phyloP scores from a whole-genome alignment of 2,797 vertebrate species.

The Chaetodon trifasciatus region DNA sequence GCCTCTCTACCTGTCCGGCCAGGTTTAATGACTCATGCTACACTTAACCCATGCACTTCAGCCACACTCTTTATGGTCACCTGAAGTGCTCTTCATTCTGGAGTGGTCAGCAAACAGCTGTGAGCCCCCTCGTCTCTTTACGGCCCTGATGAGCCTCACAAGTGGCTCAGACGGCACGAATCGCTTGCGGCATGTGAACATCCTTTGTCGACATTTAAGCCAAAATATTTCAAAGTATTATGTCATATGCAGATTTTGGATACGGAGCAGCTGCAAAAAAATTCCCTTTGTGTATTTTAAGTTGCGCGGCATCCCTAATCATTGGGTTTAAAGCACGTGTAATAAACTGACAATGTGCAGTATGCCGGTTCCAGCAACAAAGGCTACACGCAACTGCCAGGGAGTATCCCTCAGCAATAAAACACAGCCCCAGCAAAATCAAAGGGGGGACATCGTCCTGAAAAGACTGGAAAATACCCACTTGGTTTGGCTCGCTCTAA shows the following conservation, averaged over 20 bases:
- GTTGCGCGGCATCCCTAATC: constrained; percentile 35
- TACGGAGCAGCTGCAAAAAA: constrained; percentile 2
- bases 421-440: constrained; percentile 37
- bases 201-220: constrained; percentile 2
- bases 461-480: constrained; percentile 49
- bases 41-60: constrained; percentile 66
- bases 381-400: constrained; percentile 32
- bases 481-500: constrained; percentile 25
- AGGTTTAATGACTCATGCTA: constrained; percentile 68
- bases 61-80: constrained; percentile 63
- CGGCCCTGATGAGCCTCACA: constrained; percentile 37
- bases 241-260: constrained; percentile 35
- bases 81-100: constrained; percentile 73
- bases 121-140: constrained; percentile 57
- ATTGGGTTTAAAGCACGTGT: constrained; percentile 43
- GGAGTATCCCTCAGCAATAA: constrained; percentile 58
- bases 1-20: constrained; percentile 40
- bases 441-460: constrained; percentile 41
- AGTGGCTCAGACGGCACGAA: constrained; percentile 47
- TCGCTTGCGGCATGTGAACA: constrained; percentile 34
- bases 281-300: constrained; percentile 23
- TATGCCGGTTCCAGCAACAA: constrained; percentile 31
- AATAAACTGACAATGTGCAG: constrained; percentile 48
- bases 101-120: constrained; percentile 78
- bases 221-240: constrained; percentile 24